A percentile compares a stretch with the other conserved stretches of the same genome.
These are phyloP conservation scores for Hycleus phaleratus DNA, from an alignment of 1,140 invertebrate species.

Conservation along the genomic window DNA sequence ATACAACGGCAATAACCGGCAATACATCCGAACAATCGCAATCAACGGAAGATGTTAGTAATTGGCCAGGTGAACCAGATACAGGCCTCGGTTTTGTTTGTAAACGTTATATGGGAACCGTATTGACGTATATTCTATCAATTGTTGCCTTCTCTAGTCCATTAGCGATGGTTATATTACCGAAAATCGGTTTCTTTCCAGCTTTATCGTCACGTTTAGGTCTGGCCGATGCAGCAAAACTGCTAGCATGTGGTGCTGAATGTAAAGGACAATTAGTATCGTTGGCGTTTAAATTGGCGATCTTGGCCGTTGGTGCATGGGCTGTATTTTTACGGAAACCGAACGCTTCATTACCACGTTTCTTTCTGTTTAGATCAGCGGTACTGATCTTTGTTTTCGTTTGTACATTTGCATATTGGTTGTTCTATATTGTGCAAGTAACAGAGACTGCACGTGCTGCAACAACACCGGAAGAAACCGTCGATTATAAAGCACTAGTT, in stretches of 20 bases:
- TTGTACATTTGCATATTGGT: conserved; percentile 92
- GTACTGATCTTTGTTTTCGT: conserved; percentile 84
- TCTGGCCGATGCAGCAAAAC: conserved; percentile 48
- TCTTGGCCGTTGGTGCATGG: conserved; percentile 90
- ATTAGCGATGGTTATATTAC: conserved; percentile 87
- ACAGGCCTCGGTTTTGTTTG: conserved; percentile 65
- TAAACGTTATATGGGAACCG: conserved; percentile 69
- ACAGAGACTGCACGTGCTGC: conserved; percentile 68
- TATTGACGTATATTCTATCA: conserved; percentile 68
- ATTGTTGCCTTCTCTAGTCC: conserved; percentile 84
- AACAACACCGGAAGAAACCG: conserved; percentile 67
- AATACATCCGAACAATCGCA: conserved; percentile 92
- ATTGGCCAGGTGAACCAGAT: conserved; percentile 69
- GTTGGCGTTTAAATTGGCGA: conserved; percentile 83
- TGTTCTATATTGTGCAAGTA: conserved; percentile 92
- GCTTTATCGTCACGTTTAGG: conserved; percentile 46
- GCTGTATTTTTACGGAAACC: conserved; percentile 70
- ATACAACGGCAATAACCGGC: conserved; percentile 92
- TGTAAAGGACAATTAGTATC: conserved; percentile 79
- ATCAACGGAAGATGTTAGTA: conserved; percentile 82
- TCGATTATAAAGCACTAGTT: conserved; percentile 78
- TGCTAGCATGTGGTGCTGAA: conserved; percentile 71
- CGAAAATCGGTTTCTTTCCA: conserved; percentile 77
- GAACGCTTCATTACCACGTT: conserved; percentile 83
- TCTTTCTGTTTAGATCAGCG: conserved; percentile 84